Conservation (phyloP, 1,140 invertebrate species). For the Drosophila punjabiensis region DNA sequence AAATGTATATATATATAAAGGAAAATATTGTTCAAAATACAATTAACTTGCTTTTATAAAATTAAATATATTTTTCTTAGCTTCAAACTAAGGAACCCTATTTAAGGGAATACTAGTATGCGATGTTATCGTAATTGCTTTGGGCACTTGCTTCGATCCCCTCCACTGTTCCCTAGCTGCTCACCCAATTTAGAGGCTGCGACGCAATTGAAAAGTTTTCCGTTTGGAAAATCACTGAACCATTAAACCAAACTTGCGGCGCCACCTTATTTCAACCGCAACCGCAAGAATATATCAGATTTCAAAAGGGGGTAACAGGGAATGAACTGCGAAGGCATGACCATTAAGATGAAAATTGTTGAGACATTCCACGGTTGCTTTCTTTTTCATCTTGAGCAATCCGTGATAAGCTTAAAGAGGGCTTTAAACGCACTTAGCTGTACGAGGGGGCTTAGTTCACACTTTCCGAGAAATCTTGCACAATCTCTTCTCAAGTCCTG, state of each 20-base stretch:
- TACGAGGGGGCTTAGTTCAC: slow-evolving; percentile 30
- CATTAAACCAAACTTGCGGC: slow-evolving; percentile 53
- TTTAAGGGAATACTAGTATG: neutral
- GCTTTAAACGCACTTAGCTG: slow-evolving; percentile 18
- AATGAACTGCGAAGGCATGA: slow-evolving; percentile 24
- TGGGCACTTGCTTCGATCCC: slow-evolving; percentile 11
- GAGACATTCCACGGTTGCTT: neutral
- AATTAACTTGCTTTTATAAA: neutral
- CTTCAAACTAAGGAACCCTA: neutral
- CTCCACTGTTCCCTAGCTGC: neutral
- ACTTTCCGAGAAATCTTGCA: slow-evolving; percentile 17
- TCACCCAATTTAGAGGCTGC: slow-evolving; percentile 27
- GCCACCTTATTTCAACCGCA: slow-evolving; percentile 40
- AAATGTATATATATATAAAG: neutral
- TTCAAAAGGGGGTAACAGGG: slow-evolving; percentile 38
- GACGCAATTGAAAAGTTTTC: slow-evolving; percentile 66
- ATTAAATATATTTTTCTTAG: neutral
- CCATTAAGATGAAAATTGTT: neutral
- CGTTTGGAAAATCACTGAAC: slow-evolving; percentile 63
- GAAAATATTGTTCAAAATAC: accelerated
- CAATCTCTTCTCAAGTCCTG: slow-evolving; percentile 27
- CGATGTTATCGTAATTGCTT: slow-evolving; percentile 13
- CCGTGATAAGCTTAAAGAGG: slow-evolving; percentile 29
- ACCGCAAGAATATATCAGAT: slow-evolving; percentile 64
- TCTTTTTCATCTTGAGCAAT: slow-evolving; percentile 10